Conservation (phyloP, 2,888 invertebrate genomes). For the Parnassius orleans region DNA sequence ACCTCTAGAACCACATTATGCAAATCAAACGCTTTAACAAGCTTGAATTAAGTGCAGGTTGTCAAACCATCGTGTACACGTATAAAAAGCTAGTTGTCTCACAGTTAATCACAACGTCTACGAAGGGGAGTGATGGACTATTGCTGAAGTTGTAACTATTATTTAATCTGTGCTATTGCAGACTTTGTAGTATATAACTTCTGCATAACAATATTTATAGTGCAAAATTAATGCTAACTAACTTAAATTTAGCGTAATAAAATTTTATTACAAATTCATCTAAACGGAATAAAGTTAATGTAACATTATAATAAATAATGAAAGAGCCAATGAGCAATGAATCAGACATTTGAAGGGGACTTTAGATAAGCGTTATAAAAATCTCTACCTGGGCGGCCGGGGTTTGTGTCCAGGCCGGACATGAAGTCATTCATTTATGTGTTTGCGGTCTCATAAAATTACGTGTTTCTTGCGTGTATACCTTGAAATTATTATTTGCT, state of each 20-base stretch:
- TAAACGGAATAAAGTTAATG: slow-evolving; percentile 10
- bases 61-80: not conserved
- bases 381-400: slow-evolving; percentile 40
- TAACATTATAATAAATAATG: slow-evolving; percentile 21
- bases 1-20: not conserved
- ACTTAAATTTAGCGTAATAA: too few relatives aligned
- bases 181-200: too few relatives aligned
- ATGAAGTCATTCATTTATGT: slow-evolving; percentile 29
- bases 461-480: slow-evolving; percentile 19
- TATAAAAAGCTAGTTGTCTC: not conserved
- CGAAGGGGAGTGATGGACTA: too few relatives aligned
- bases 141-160: too few relatives aligned
- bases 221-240: too few relatives aligned
- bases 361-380: slow-evolving; percentile 32
- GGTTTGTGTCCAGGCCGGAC: slow-evolving; percentile 35
- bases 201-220: too few relatives aligned
- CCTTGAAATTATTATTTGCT: slow-evolving; percentile 19
- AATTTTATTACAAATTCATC: too few relatives aligned
- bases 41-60: not conserved
- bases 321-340: slow-evolving; percentile 18
- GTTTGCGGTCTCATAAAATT: slow-evolving; percentile 33
- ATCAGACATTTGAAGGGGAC: slow-evolving; percentile 24
- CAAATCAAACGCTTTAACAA: not conserved
- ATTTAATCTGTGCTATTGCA: too few relatives aligned
- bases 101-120: too few relatives aligned